These are phyloP conservation scores for Megaceryle maxima DNA, from an alignment of 2,113 vertebrate genomes.

Conservation along the genomic window DNA sequence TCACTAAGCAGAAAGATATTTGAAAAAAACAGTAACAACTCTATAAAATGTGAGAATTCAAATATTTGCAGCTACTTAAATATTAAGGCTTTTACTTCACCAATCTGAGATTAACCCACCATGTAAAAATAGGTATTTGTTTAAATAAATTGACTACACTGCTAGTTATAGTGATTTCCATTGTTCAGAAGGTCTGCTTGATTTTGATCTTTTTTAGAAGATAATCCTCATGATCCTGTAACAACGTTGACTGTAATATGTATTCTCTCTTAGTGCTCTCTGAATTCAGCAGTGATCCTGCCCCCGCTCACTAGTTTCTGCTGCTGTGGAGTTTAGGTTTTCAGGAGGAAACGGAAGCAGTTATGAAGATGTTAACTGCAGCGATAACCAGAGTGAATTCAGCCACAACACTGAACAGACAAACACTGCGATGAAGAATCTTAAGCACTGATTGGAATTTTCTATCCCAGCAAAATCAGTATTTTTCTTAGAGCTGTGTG, in stretches of 20 bases:
- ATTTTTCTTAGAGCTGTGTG: background rate
- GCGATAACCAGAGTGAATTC: slow-evolving; percentile 50
- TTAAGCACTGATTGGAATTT: background rate
- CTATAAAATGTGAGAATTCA: background rate
- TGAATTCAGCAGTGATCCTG: background rate
- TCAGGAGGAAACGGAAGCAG: slow-evolving; percentile 17
- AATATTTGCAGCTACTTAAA: background rate
- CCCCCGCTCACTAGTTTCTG: background rate
- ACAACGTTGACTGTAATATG: background rate
- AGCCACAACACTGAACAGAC: slow-evolving; percentile 20
- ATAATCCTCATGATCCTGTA: slow-evolving; percentile 21
- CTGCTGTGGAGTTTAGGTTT: background rate
- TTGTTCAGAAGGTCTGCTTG: background rate
- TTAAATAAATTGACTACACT: background rate
- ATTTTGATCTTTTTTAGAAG: slow-evolving; percentile 38
- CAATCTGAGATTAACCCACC: background rate
- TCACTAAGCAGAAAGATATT: background rate
- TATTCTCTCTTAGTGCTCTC: background rate
- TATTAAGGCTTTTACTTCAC: background rate
- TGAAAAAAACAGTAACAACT: background rate
- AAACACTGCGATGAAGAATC: background rate
- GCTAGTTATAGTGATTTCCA: background rate
- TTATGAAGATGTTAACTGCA: slow-evolving; percentile 22
- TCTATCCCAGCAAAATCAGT: background rate
- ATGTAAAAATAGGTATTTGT: background rate